Evolutionary conservation across 2,888 invertebrate species (phyloP).

Genomic region (Athalia circularis): DNA sequence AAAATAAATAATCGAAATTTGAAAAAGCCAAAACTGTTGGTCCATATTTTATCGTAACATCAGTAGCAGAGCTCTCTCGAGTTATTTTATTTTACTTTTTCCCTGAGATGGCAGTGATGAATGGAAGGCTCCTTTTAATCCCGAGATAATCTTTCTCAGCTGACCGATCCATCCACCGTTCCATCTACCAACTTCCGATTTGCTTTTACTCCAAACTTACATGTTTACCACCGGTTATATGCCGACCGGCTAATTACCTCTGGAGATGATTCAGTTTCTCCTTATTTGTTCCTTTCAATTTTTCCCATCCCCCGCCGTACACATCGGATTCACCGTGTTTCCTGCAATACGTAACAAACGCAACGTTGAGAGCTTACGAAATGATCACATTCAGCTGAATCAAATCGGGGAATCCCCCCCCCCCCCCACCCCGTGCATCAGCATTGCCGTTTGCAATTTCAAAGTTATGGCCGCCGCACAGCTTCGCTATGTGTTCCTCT

Average conservation of each 20-base stretch:
- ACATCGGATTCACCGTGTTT: no score
- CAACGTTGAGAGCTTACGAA: no score
- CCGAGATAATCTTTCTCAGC: slow-evolving; percentile 29
- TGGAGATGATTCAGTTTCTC: background rate
- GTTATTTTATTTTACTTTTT: slow-evolving; percentile 2
- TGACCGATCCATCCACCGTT: slow-evolving; percentile 29
- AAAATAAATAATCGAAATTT: no score
- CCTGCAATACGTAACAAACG: no score
- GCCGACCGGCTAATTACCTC: no score
- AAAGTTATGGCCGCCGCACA: background rate
- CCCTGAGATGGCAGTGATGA: slow-evolving; percentile 37
- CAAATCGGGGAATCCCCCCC: no score
- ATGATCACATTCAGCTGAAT: no score
- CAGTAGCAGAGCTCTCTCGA: background rate
- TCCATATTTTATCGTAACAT: no score
- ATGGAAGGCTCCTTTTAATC: slow-evolving; percentile 27
- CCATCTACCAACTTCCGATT: slow-evolving; percentile 17
- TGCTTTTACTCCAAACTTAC: background rate
- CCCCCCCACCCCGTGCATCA: no score
- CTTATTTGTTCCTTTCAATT: background rate
- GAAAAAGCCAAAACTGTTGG: no score
- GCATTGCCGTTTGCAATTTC: slow-evolving; percentile 18
- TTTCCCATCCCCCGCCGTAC: no score
- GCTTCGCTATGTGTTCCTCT: no score
- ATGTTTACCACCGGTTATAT: background rate